Evolutionary conservation across 2,113 vertebrate species (phyloP).

Genomic region (Platanista minor): DNA sequence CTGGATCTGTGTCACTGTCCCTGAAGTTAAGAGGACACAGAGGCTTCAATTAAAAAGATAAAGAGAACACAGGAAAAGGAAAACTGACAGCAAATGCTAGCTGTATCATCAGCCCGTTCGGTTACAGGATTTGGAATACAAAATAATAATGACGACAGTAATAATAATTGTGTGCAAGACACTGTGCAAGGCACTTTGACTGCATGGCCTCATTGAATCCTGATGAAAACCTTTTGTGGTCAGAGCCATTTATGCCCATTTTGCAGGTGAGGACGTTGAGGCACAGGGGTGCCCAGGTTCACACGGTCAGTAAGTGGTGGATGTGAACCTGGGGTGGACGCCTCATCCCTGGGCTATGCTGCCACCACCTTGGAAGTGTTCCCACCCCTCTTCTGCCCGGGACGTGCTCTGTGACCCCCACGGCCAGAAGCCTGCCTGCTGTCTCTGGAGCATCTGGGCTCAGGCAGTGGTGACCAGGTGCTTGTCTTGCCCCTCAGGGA

Average conservation of each 20-base stretch:
- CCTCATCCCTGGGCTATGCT: rapidly evolving
- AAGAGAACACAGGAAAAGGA: background rate
- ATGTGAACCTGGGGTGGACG: rapidly evolving
- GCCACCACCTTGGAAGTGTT: background rate
- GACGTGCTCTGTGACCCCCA: rapidly evolving
- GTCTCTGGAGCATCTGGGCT: background rate
- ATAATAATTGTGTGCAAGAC: rapidly evolving
- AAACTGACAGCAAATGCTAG: rapidly evolving
- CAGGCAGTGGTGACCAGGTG: rapidly evolving
- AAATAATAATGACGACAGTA: rapidly evolving
- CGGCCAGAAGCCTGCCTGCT: rapidly evolving
- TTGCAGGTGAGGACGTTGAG: background rate
- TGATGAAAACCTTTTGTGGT: background rate
- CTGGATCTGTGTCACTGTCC: background rate
- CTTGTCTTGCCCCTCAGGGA: constrained; percentile 79
- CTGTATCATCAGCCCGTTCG: rapidly evolving
- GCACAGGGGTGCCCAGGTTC: rapidly evolving
- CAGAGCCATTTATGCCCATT: background rate
- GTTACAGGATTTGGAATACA: rapidly evolving
- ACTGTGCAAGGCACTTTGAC: rapidly evolving
- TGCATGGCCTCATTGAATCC: rapidly evolving
- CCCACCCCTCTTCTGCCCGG: rapidly evolving
- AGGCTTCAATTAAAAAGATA: background rate
- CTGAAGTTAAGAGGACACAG: background rate
- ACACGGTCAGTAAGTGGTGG: rapidly evolving